A percentile compares a stretch with the other conserved stretches of the same genome.
Evolutionary conservation across 2,888 invertebrate species (phyloP).

Genomic region (Iphiclides podalirius): DNA sequence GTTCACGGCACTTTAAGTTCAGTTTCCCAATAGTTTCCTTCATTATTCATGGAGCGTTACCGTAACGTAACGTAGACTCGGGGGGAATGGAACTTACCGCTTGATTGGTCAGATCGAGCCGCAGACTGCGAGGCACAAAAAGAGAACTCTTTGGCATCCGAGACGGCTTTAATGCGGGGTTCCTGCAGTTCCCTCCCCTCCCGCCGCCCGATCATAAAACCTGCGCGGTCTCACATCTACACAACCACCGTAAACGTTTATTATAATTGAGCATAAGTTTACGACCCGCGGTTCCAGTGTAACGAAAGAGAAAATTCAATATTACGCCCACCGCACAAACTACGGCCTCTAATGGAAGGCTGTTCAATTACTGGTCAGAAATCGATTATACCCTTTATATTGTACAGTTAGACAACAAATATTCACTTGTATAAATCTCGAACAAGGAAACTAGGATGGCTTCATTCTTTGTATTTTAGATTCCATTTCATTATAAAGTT

Average conservation of each 20-base stretch:
- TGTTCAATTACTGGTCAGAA: conserved; percentile 1
- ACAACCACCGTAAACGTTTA: conserved; percentile 64
- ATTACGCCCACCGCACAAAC: conserved; percentile 29
- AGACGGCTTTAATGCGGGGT: conserved; percentile 46
- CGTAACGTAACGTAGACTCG: conserved; percentile 9
- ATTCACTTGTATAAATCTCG: not conserved
- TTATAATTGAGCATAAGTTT: conserved; percentile 73
- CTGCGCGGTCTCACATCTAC: conserved; percentile 64
- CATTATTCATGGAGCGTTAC: conserved; percentile 2
- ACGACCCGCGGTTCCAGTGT: conserved; percentile 59
- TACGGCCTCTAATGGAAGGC: conserved; percentile 4
- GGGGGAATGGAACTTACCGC: not conserved
- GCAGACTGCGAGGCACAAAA: conserved; percentile 43
- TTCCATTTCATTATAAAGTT: not conserved
- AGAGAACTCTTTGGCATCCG: conserved; percentile 53
- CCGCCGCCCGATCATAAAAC: conserved; percentile 59
- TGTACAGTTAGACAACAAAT: not conserved
- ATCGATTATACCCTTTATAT: not conserved
- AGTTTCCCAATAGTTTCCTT: conserved; percentile 28
- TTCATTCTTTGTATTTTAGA: not conserved
- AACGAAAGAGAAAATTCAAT: conserved; percentile 57
- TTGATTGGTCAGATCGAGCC: conserved; percentile 7
- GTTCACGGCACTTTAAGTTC: conserved; percentile 29
- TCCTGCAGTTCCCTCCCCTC: conserved; percentile 41
- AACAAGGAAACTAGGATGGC: not conserved